Evolutionary conservation across 2,797 vertebrate species (phyloP).

Genomic region (Danio aesculapii): DNA sequence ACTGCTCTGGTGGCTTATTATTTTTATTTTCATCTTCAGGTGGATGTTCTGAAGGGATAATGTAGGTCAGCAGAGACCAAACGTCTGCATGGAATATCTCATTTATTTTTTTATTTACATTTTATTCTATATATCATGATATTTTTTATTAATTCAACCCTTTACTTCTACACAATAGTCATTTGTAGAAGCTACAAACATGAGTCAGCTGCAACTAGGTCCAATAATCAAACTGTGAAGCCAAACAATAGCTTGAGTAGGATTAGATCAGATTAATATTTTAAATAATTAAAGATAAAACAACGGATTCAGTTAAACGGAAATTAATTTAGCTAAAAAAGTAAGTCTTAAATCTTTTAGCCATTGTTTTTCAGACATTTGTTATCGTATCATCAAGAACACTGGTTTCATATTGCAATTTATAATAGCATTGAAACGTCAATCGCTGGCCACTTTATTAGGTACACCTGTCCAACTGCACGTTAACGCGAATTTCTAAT

Average conservation of each 20-base stretch:
- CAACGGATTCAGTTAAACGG: not conserved
- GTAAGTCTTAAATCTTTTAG: not conserved
- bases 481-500: too few species aligned
- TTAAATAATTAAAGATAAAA: conserved; percentile 7
- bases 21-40: not conserved
- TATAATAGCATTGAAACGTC: not conserved
- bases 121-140: not conserved
- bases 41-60: not conserved
- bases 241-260: not conserved
- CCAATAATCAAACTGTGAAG: not conserved
- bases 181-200: not conserved
- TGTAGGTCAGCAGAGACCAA: conserved; percentile 8
- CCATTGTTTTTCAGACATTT: too few species aligned
- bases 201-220: not conserved
- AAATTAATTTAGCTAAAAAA: not conserved
- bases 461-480: too few species aligned
- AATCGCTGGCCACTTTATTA: too few species aligned
- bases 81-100: not conserved
- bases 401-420: not conserved
- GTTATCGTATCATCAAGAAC: not conserved
- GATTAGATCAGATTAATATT: not conserved
- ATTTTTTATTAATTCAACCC: not conserved
- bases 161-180: not conserved
- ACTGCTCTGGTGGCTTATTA: not conserved
- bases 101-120: not conserved